Base-by-base conservation (phyloP, 2,113 vertebrate species). In the Colius striatus region DNA sequence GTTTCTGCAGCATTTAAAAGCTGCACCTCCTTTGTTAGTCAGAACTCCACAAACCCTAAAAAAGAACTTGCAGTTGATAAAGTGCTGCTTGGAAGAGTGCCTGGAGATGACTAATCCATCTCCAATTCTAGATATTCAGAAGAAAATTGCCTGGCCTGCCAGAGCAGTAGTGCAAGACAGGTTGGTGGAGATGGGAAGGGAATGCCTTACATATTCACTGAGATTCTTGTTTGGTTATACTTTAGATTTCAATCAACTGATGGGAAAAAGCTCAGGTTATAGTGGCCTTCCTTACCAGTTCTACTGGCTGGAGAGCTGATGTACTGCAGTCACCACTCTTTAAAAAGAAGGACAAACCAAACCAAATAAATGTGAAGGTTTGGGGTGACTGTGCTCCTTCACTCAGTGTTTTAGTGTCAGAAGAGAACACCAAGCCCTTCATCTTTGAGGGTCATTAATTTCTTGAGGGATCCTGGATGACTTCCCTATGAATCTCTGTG, bases 401-500 rank as follows among this genome's bases (percentile, higher is more conserved):
- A 57, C 68, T 86, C 75, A 48, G 73, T 73, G 4, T 30, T 89
- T 87, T 50, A 60, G 1, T 58, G 50, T 65, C 92, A 30, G 73
- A 89, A 83, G 89, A n/a, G 74, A 87, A 58, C 94, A 92, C 68
- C 86, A 45, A 80, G 67, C 55, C 71, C 74, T 87, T 67, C 63
- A 29, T 92, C 80, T 79, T 13, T 1, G 50, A 87, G 62, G 74
- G 66, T 89, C 90, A 92, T 83, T 80, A 77, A 71, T 93, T 89
- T 80, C 84, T 80, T 27, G 63, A 94, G 77, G 50, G 74, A 87
- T 87, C 80, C 90, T 95, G 97, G 93, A 94, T 80, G 71, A 13
- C 50, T 97, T 96, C 95, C 86, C 92, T 93, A n/a, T 1, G 10
- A 90, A 74, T 92, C 93, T 93, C 97, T 91, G 16, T 2, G 80